A percentile compares a stretch with the other conserved stretches of the same genome.
Conservation (phyloP, 2,113 vertebrate genomes). For the Bothrops jararaca region DNA sequence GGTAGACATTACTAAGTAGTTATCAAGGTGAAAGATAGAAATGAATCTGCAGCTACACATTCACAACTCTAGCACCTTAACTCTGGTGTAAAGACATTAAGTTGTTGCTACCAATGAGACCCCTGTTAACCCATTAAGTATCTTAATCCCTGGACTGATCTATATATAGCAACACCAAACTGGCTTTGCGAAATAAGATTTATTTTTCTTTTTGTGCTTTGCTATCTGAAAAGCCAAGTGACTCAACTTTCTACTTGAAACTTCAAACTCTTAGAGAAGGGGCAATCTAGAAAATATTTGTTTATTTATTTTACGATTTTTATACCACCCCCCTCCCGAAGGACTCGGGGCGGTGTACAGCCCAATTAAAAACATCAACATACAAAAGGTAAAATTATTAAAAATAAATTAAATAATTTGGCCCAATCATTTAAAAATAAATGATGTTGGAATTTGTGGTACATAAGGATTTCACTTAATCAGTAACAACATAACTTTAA, state of each 20-base stretch:
- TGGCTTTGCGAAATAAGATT: slow-evolving; percentile 43
- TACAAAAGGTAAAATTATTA: too few species aligned
- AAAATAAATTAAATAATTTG: too few species aligned
- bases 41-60: background rate
- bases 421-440: too few species aligned
- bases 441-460: background rate
- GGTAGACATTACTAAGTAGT: background rate
- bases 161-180: slow-evolving; percentile 47
- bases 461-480: background rate
- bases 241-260: background rate
- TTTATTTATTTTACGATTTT: too few species aligned
- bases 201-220: background rate
- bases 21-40: background rate
- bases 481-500: background rate
- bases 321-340: too few species aligned
- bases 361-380: too few species aligned
- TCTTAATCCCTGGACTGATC: too few species aligned
- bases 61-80: background rate
- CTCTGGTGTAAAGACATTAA: background rate
- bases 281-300: background rate
- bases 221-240: background rate
- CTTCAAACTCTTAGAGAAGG: slow-evolving; percentile 18
- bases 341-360: too few species aligned
- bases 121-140: background rate
- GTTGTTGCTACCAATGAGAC: background rate